Evolutionary conservation across 2,888 invertebrate genomes (phyloP), one percentile per base, ranked within the genome.

Genomic region (Chalcis sispes): DNA sequence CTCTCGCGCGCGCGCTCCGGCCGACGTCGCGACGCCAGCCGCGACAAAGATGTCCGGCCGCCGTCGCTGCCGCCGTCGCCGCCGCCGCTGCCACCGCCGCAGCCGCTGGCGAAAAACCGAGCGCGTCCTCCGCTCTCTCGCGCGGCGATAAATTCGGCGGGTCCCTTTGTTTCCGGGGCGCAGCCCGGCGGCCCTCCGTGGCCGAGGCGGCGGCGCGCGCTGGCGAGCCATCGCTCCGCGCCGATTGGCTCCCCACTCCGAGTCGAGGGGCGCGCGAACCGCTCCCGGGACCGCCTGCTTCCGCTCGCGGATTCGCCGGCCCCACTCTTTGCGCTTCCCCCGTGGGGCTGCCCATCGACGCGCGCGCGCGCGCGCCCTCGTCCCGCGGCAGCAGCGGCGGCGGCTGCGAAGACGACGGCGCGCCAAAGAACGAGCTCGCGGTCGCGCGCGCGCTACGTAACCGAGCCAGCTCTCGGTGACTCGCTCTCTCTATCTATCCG

Each of bases 1-100:
- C 40, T 67, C 67, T 56, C 46, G 46, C n/a, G 7, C 46, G 7
- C 46, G 7, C 46, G 7, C 46, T 8, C 46, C 2, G 8, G 46
- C 46, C 15, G 82, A 81, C 80, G 79, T 78, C 62, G 59, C 73
- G 77, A 74, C 77, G 69, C 29, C 42, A 52, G 75, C 65, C 48
- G 36, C 58, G 50, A 7, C 52, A n/a, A n/a, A n/a, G n/a, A n/a
- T n/a, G 65, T 23, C 61, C n/a, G 40, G 10, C 36, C 40, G 25
- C 1, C 58, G 58, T 50, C 32, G 54, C 46, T 23, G 27, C 29
- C 27, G 62, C 7, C 82, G 82, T n/a, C 80, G 81, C n/a, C 27
- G 10, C 36, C 40, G 25, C 1, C 58, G 58, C 32, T 20, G 54
- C 46, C 25, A 25, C 29, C 27, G 62, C 7, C 82, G 82, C 59